Percentiles rank a stretch among this genome's conserved stretches.
phyloP scores from a whole-genome alignment of 2,113 vertebrate genomes.

The Scatophagus argus region DNA sequence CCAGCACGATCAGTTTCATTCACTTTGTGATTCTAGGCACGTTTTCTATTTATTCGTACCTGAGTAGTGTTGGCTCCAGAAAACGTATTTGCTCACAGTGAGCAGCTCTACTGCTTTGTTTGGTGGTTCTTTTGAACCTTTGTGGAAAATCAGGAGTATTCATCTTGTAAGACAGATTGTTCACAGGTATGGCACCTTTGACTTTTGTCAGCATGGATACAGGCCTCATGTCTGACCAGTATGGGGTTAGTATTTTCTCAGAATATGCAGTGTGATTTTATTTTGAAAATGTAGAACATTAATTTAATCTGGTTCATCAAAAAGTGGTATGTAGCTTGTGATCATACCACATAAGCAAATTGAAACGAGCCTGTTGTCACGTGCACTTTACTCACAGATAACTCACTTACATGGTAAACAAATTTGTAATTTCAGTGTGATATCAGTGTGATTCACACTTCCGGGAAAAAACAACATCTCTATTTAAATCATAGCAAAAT shows the following conservation, averaged over 20 bases:
- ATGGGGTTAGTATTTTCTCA: background rate
- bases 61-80: background rate
- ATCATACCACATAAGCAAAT: background rate
- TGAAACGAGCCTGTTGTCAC: background rate
- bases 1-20: background rate
- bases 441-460: background rate
- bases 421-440: background rate
- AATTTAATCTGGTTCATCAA: background rate
- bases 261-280: background rate
- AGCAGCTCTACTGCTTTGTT: background rate
- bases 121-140: background rate
- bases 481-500: no score
- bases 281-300: background rate
- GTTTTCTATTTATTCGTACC: slow-evolving; percentile 28
- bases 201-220: background rate
- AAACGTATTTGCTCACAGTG: background rate
- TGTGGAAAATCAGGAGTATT: background rate
- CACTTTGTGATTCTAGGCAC: slow-evolving; percentile 38
- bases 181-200: background rate
- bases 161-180: background rate
- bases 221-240: background rate
- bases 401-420: no score
- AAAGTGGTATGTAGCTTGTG: background rate
- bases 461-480: background rate
- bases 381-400: no score